Base-by-base conservation (phyloP, 2,888 invertebrate species). In the Rambutsinella grinnellia region DNA sequence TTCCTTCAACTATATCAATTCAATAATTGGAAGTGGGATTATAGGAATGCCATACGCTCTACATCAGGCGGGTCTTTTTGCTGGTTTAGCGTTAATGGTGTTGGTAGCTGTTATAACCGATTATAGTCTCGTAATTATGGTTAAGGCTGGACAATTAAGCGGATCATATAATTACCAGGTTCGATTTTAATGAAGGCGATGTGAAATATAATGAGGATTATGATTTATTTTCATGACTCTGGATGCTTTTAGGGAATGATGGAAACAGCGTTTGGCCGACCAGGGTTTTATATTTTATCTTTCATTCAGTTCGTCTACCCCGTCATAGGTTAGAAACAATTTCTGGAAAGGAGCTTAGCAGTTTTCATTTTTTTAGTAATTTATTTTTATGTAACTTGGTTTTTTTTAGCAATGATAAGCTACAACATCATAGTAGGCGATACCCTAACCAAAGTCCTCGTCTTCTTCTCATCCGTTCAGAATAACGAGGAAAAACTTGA, bases 351-450 rank as follows among this genome's bases (percentile, higher is more conserved):
- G n/a, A n/a, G n/a, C n/a, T n/a, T n/a, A n/a, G n/a, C n/a, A n/a
- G n/a, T n/a, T n/a, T n/a, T n/a, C n/a, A n/a, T n/a, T n/a, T n/a
- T n/a, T n/a, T n/a, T n/a, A n/a, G n/a, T n/a, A n/a, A n/a, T n/a
- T n/a, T n/a, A n/a, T n/a, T n/a, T n/a, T n/a, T n/a, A n/a, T n/a
- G n/a, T n/a, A n/a, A n/a, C n/a, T n/a, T n/a, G n/a, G n/a, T n/a
- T n/a, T 78, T 68, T 89, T 89, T 47, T 88, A 94, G 94, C 94
- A 8, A 94, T 94, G 94, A 92, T 94, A 75, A 94, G 94, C 71
- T 94, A 94, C 87, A 94, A 94, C 86, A 92, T 94, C 19, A 94
- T 94, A 21, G 94, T 94, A 28, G 94, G 94, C 21, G 94, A 95
- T 85, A 94, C 94, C 0, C 89, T 94, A 53, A 94, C 94, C 17